Conservation (phyloP, 2,888 invertebrate genomes). For the Pseudococcus viburni region DNA sequence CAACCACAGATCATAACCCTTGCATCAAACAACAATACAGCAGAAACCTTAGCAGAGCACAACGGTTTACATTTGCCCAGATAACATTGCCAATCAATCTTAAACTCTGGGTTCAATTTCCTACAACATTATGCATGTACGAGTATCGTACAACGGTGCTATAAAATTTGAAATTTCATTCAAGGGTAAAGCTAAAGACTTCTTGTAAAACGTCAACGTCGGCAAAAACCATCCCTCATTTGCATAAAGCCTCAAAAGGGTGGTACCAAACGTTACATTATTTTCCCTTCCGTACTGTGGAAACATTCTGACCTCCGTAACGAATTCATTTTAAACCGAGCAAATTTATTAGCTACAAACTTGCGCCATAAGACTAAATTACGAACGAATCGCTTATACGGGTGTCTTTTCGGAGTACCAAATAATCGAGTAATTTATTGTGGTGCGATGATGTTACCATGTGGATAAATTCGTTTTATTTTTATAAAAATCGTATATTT, state of each 20-base stretch:
- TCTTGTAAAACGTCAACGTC: slow-evolving; percentile 55
- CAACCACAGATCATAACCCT: background rate
- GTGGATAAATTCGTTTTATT: background rate
- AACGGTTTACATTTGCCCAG: background rate
- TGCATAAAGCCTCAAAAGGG: slow-evolving; percentile 58
- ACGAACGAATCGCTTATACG: background rate
- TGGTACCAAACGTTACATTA: slow-evolving; percentile 55
- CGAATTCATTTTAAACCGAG: slow-evolving; percentile 26
- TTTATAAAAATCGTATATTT: too few species aligned
- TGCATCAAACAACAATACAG: background rate
- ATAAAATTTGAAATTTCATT: slow-evolving; percentile 43
- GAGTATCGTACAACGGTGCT: background rate
- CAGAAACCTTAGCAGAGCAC: background rate
- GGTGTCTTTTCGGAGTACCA: background rate
- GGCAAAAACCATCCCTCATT: slow-evolving; percentile 57
- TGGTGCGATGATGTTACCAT: background rate
- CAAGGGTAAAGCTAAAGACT: slow-evolving; percentile 43
- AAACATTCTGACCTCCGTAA: slow-evolving; percentile 53
- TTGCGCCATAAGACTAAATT: slow-evolving; percentile 9
- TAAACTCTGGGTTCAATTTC: slow-evolving; percentile 26
- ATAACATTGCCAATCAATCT: slow-evolving; percentile 9
- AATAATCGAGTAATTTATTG: background rate
- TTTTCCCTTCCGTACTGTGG: slow-evolving; percentile 7
- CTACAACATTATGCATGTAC: slow-evolving; percentile 41
- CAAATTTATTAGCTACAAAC: slow-evolving; percentile 35